A percentile compares a stretch with the other conserved stretches of the same genome.
Conservation (phyloP, 2,888 invertebrate genomes). For the Diarsia rubi region DNA sequence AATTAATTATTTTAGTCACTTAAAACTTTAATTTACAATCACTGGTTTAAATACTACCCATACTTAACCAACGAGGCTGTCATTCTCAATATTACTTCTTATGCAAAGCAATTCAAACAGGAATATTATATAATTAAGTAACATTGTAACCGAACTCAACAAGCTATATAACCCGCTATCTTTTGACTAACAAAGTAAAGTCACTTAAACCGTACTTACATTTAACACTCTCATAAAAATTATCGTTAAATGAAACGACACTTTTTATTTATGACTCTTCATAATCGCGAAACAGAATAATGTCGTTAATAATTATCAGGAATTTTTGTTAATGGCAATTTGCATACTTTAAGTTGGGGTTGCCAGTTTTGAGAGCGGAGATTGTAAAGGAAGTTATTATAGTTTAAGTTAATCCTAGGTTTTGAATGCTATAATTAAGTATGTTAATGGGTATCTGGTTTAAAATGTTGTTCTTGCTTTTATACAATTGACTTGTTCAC, state of each 20-base stretch:
- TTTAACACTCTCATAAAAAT: constrained; percentile 60
- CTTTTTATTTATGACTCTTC: constrained; percentile 58
- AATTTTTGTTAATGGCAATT: constrained; percentile 42
- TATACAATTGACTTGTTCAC: too few species aligned
- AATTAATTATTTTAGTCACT: too few species aligned
- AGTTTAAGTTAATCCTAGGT: not conserved
- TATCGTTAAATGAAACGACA: constrained; percentile 63
- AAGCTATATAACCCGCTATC: constrained; percentile 43
- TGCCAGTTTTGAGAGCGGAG: constrained; percentile 2
- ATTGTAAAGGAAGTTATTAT: not conserved
- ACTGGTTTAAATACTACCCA: too few species aligned
- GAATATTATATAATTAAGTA: constrained; percentile 20
- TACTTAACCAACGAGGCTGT: too few species aligned
- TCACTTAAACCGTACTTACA: constrained; percentile 53
- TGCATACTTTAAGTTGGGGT: constrained; percentile 26
- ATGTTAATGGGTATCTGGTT: not conserved
- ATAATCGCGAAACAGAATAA: constrained; percentile 56
- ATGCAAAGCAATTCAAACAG: constrained; percentile 4
- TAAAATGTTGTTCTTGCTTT: not conserved
- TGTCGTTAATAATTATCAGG: constrained; percentile 60
- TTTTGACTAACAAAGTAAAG: constrained; percentile 55
- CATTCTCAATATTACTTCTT: not conserved
- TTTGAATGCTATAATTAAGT: not conserved
- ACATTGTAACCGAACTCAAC: constrained; percentile 40
- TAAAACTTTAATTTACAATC: too few species aligned